Evolutionary conservation across 2,888 invertebrate genomes (phyloP).

Genomic region (Bombylius discolor): DNA sequence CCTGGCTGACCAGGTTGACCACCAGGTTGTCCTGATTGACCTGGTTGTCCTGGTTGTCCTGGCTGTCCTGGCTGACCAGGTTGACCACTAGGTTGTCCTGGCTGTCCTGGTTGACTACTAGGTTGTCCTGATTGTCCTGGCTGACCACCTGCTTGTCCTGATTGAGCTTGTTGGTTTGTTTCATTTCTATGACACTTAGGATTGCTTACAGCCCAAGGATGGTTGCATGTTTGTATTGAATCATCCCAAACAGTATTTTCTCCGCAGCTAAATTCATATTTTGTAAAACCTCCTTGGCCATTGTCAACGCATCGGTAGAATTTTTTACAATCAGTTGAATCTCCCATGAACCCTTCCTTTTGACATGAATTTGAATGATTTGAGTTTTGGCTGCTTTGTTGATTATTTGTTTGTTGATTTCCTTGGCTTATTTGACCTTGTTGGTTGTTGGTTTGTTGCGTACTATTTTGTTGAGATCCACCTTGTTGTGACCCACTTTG

Average conservation of each 20-base stretch:
- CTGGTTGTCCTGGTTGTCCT: slow-evolving; percentile 9
- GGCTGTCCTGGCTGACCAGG: slow-evolving; percentile 15
- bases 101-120: slow-evolving; percentile 19
- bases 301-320: slow-evolving; percentile 44
- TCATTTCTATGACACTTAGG: slow-evolving; percentile 12
- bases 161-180: slow-evolving; percentile 1
- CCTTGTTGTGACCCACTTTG: neutral
- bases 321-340: slow-evolving; percentile 41
- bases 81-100: slow-evolving; percentile 16
- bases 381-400: neutral
- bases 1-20: neutral
- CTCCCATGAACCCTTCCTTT: slow-evolving; percentile 35
- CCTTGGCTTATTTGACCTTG: slow-evolving; percentile 1
- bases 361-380: slow-evolving; percentile 20
- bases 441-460: slow-evolving; percentile 6
- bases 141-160: slow-evolving; percentile 3
- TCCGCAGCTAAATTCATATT: slow-evolving; percentile 42
- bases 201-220: slow-evolving; percentile 22
- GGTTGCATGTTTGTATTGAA: slow-evolving; percentile 40
- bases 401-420: neutral
- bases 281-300: slow-evolving; percentile 35
- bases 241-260: slow-evolving; percentile 47
- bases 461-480: neutral
- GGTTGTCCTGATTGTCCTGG: neutral
- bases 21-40: neutral